Evolutionary conservation across 2,797 vertebrate genomes (phyloP), one percentile per base, ranked within the genome.

Genomic region (Gouania willdenowi): DNA sequence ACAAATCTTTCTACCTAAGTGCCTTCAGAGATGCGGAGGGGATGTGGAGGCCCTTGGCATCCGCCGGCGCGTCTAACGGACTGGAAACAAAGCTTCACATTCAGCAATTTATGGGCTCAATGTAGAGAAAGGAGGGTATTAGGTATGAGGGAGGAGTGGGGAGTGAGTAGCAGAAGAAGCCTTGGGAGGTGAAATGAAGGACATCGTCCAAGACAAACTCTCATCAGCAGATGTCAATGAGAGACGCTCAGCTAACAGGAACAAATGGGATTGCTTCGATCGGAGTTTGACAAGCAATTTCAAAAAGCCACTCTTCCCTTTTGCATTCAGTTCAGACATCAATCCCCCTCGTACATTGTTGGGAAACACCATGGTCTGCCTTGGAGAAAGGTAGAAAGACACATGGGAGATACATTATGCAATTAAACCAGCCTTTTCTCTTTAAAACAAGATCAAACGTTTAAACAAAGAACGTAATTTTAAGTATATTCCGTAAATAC

Each of bases 81-180:
- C 74, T 79, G 81, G 87, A 87, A 87, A 85, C 82, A 74, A 76
- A 77, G 72, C 75, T 84, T 86, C 80, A 77, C 82, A 81, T 85
- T 80, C 78, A 65, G 75, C 65, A 81, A 87, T 89, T 87, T 88
- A 86, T 82, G 81, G 78, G 81, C 77, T 75, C 57, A 37, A 66
- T 40, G 50, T 52, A 30, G 59, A 53, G 50, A 53, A 44, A 67
- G 64, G 51, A 76, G 68, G 52, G 39, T 47, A 45, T 48, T 60
- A 43, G 52, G 39, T 47, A 45, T 48, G 60, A 43, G 20, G 71
- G 48, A 59, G 56, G 49, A 42, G 35, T 64, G 56, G 36, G 60
- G 53, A 43, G 67, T 55, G 55, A 53, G 60, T 43, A 54, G 26
- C 3, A 45, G 41, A 20, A 57, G 41, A 71, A 68, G 74, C 78